Base-by-base conservation (phyloP, 2,888 invertebrate species). In the Gnatocerus cornutus region DNA sequence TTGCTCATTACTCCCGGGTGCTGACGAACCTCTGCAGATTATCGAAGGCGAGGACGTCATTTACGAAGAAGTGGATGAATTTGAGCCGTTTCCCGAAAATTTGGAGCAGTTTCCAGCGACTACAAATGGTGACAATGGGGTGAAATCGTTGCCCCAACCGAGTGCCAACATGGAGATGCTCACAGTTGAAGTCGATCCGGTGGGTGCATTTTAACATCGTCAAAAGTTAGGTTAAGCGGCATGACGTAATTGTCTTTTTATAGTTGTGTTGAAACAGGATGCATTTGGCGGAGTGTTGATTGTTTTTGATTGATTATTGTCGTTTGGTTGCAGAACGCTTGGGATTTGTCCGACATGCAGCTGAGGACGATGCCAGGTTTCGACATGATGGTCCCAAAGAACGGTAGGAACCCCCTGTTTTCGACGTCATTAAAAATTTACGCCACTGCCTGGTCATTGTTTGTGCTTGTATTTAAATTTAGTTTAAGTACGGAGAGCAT, bases 181-280 rank as follows among this genome's bases (percentile, higher is more conserved):
- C 73, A 86, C 88, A 71, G 87, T 93, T 69, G 89, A 91, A 78
- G 89, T 93, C 69, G 92, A 92, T 85, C 89, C 90, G 79, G 93
- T 93, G 87, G 41, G 63, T 63, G 6, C 8, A 55, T 21, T 61
- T 48, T 41, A 10, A 8, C 1, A 21, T 21, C 21, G 4, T 21
- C 21, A 62, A 39, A 62, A 52, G 43, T 43, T 33, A 50, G 39
- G 53, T 55, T 55, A 63, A 13, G 46, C 41, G 12, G 3, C 37
- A 29, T 65, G 45, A 63, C 65, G 37, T 33, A 56, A 55, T 10
- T 56, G 5, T 37, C 56, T 46, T 55, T 65, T 65, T 55, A 37
- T 52, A 53, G 27, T 9, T 4, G 21, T 16, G 59, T 59, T 21
- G 21, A 21, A 21, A 21, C 21, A 21, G 21, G 45, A 46, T 59